Percentiles rank a stretch among this genome's conserved stretches.
These are phyloP conservation scores for Sula dactylatra DNA, from an alignment of 2,113 vertebrate genomes.

Conservation along the genomic window DNA sequence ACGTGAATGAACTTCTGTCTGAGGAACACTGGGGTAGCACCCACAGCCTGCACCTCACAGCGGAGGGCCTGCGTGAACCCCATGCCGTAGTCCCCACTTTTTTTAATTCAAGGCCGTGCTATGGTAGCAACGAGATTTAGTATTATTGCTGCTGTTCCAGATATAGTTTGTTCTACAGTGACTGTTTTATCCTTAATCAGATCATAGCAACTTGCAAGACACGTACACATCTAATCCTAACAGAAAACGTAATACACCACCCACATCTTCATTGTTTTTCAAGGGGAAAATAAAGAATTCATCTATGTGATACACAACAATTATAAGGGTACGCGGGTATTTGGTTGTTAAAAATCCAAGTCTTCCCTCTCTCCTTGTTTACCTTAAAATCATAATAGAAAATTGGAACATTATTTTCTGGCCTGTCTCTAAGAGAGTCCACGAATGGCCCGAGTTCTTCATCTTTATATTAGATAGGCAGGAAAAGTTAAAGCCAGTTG, in stretches of 20 bases:
- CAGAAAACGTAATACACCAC: neutral
- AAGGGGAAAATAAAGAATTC: neutral
- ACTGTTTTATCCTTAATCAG: neutral
- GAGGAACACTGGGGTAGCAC: neutral
- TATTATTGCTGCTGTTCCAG: neutral
- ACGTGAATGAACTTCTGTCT: neutral
- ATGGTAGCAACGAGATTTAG: neutral
- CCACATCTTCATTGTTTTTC: neutral
- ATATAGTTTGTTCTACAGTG: neutral
- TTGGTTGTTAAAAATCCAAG: neutral
- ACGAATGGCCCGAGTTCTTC: neutral
- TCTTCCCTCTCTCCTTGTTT: neutral
- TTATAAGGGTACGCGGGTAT: accelerated
- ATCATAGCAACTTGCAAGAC: neutral
- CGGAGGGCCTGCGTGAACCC: neutral
- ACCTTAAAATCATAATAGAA: neutral
- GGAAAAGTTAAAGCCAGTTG: neutral
- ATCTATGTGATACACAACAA: neutral
- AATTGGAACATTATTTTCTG: neutral
- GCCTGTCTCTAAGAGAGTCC: neutral
- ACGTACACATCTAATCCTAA: neutral
- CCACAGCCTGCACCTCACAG: neutral
- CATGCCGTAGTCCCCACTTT: accelerated
- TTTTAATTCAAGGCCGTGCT: neutral
- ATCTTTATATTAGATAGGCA: accelerated